phyloP scores from a whole-genome alignment of 2,797 vertebrate species.

The Microchirus variegatus region DNA sequence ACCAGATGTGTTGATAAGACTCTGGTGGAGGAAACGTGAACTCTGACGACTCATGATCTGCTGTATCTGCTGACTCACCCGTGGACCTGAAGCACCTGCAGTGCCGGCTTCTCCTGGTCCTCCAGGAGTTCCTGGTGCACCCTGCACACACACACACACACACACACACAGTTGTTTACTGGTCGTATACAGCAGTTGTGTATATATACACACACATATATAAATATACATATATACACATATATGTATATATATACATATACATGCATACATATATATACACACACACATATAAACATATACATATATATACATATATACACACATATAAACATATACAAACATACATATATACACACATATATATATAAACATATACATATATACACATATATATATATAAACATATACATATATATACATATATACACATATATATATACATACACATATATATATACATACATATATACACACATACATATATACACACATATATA shows the following conservation, averaged over 20 bases:
- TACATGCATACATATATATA: too few species aligned
- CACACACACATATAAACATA: not conserved
- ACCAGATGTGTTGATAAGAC: not conserved
- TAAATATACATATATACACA: not conserved
- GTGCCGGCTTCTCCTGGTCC: slow-evolving; percentile 74
- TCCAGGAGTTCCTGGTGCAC: slow-evolving; percentile 74
- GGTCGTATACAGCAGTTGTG: not conserved
- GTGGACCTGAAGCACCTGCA: slow-evolving; percentile 77
- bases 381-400: not conserved
- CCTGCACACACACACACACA: slow-evolving; percentile 68
- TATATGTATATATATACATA: not conserved
- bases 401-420: too few species aligned
- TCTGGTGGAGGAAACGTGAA: too few species aligned
- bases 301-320: not conserved
- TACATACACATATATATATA: not conserved
- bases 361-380: not conserved
- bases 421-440: too few species aligned
- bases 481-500: not conserved
- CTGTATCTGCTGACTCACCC: slow-evolving; percentile 74
- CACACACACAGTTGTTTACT: slow-evolving; percentile 2
- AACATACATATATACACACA: not conserved
- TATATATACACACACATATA: not conserved
- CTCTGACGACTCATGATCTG: not conserved
- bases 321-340: too few species aligned
- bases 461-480: not conserved